Evolutionary conservation across 37 sponge, comb jelly and placozoan genomes (phyloP).

Genomic region (Spongilla lacustris): DNA sequence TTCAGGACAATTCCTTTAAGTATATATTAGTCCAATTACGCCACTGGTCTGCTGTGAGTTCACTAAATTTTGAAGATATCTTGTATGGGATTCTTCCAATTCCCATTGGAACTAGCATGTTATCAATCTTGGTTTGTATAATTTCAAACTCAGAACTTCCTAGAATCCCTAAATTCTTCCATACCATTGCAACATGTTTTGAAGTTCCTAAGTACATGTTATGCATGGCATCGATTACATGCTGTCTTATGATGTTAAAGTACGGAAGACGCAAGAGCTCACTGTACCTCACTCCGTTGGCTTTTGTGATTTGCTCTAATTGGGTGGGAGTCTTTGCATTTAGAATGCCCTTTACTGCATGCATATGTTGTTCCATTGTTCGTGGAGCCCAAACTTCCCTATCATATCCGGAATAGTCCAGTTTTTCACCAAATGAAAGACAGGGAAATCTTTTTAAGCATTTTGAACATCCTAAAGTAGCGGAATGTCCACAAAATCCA

Average conservation of each 20-base stretch:
- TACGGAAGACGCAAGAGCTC: constrained; percentile 45
- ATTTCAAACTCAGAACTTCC: background rate
- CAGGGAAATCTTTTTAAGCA: constrained; percentile 33
- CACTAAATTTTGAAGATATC: constrained; percentile 40
- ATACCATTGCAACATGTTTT: constrained; percentile 27
- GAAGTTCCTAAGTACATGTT: constrained; percentile 53
- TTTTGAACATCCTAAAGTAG: constrained; percentile 32
- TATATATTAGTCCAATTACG: constrained; percentile 41
- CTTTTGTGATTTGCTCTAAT: background rate
- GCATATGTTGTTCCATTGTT: constrained; percentile 9
- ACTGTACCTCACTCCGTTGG: constrained; percentile 29
- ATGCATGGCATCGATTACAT: constrained; percentile 58
- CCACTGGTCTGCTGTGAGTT: constrained; percentile 77
- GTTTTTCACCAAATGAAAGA: constrained; percentile 36
- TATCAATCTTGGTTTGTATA: constrained; percentile 33
- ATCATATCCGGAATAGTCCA: constrained; percentile 40
- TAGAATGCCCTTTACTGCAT: background rate
- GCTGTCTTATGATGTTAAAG: constrained; percentile 26
- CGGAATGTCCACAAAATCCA: constrained; percentile 51
- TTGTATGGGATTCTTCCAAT: constrained; percentile 51
- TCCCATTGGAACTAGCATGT: constrained; percentile 14
- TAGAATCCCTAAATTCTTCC: constrained; percentile 13
- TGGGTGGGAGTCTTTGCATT: constrained; percentile 15
- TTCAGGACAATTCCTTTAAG: constrained; percentile 19
- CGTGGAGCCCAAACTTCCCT: constrained; percentile 19